Evolutionary conservation across 2,888 invertebrate genomes (phyloP).

Genomic region (Eumerus sabulonum): DNA sequence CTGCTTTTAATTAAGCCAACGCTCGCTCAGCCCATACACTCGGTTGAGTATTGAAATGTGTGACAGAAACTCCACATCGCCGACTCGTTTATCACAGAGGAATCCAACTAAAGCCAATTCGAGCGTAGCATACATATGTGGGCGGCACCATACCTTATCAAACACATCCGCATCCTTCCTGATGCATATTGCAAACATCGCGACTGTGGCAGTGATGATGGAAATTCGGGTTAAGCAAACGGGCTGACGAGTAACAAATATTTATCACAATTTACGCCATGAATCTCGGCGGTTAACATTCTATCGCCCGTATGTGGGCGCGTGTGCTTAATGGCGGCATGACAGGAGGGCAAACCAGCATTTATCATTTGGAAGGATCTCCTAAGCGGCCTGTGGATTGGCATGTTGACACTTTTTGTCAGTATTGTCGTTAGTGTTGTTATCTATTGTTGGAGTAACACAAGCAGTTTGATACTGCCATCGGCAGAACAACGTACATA

Average conservation of each 20-base stretch:
- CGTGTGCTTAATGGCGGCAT: slow-evolving; percentile 1
- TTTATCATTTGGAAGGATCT: slow-evolving; percentile 54
- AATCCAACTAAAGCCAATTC: slow-evolving; percentile 4
- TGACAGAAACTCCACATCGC: neutral
- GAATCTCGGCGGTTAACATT: slow-evolving; percentile 3
- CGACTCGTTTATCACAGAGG: neutral
- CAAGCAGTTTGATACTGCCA: slow-evolving; percentile 25
- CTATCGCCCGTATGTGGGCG: neutral
- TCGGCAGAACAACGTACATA: slow-evolving; percentile 10
- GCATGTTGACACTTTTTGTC: slow-evolving; percentile 32
- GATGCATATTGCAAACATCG: neutral
- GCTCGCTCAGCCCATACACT: too few relatives aligned
- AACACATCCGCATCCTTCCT: slow-evolving; percentile 27
- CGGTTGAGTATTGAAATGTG: neutral
- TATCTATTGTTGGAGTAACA: slow-evolving; percentile 40
- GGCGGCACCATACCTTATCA: neutral
- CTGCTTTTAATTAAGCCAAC: too few relatives aligned
- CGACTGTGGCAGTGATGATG: slow-evolving; percentile 9
- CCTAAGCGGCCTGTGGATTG: slow-evolving; percentile 27
- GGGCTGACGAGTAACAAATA: slow-evolving; percentile 36
- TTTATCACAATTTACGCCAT: slow-evolving; percentile 43
- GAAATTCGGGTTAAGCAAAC: slow-evolving; percentile 31
- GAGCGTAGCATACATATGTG: neutral
- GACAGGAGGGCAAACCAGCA: slow-evolving; percentile 22
- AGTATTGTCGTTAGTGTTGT: slow-evolving; percentile 41